Evolutionary conservation across 2,888 invertebrate species (phyloP), one percentile per base, ranked within the genome.

Genomic region (Tridacna crocea): DNA sequence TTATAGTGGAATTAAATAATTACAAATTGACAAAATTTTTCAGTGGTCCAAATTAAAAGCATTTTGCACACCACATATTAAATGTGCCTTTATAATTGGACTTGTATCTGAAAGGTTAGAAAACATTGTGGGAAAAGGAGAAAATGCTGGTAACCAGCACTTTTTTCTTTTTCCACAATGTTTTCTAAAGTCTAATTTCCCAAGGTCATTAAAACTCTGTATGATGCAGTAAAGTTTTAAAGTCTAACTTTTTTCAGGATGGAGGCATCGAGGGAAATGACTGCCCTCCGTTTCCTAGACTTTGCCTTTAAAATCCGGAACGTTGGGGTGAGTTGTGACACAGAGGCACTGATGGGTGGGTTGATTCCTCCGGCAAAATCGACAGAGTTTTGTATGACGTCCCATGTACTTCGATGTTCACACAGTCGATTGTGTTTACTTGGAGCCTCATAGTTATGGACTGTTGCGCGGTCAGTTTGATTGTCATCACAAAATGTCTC

Each of bases 351-450:
- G 2, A 46, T 68, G n/a, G 85, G 79, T 11, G 83, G 77, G 68
- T 88, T 89, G 19, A 51, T 73, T 22, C 80, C 83, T 15, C 68
- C 77, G 11, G 81, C 83, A 87, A 94, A 94, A 85, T 94, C 94
- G 6, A 87, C 83, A 36, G 92, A 91, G 46, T 91, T 85, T 26
- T 85, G 80, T 75, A 94, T 96, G 26, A 96, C 95, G 82, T 96
- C 96, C 90, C 96, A 94, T 2, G 96, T 95, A 89, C 96, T 96
- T 66, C 95, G 95, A 46, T 96, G 95, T 78, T 95, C 95, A 91
- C 96, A 96, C 27, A 96, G 94, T 51, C 96, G 95, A 92, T 96
- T 96, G 84, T 96, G 96, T 93, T 96, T 96, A 27, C 96, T 96
- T 0, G 96, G 96, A 0, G 96, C 96, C 82, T 95, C 95, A 8